A percentile compares a stretch with the other conserved stretches of the same genome.
These are phyloP conservation scores for Aplodontia rufa DNA, from an alignment of 2,113 vertebrate genomes.

Conservation along the genomic window DNA sequence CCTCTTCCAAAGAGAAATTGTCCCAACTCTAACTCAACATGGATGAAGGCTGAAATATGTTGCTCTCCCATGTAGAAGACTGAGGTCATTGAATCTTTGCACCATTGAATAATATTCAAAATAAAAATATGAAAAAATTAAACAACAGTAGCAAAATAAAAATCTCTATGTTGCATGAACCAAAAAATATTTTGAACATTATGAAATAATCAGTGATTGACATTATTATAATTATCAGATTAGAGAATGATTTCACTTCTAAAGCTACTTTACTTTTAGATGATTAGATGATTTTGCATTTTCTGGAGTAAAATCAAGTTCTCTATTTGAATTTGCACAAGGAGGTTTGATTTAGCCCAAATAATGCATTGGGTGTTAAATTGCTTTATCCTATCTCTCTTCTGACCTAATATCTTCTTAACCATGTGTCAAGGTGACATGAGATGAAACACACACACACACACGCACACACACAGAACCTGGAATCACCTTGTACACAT, in stretches of 20 bases:
- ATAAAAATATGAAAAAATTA: constrained; percentile 23
- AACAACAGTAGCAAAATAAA: constrained; percentile 25
- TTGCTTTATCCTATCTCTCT: constrained; percentile 78
- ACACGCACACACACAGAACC: too few relatives aligned
- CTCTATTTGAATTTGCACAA: constrained; percentile 78
- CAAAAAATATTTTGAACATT: background rate
- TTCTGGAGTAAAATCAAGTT: constrained; percentile 72
- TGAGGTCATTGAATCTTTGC: background rate
- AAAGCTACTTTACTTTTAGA: constrained; percentile 22
- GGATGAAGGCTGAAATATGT: background rate
- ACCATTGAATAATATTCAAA: background rate
- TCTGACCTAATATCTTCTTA: constrained; percentile 77
- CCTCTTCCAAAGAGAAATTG: background rate
- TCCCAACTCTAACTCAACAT: background rate
- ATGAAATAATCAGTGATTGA: background rate
- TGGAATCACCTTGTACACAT: constrained; percentile 33
- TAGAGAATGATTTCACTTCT: background rate
- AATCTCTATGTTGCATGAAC: background rate
- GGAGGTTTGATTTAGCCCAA: constrained; percentile 65
- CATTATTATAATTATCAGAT: constrained; percentile 5
- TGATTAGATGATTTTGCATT: constrained; percentile 59
- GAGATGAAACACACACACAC: too few relatives aligned
- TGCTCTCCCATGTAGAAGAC: background rate
- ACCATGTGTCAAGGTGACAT: constrained; percentile 65
- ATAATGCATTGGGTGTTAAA: constrained; percentile 49